Percentiles rank a stretch among this genome's conserved stretches.
These are phyloP conservation scores for Antheraea assamensis DNA, from an alignment of 2,888 invertebrate species.

Conservation along the genomic window DNA sequence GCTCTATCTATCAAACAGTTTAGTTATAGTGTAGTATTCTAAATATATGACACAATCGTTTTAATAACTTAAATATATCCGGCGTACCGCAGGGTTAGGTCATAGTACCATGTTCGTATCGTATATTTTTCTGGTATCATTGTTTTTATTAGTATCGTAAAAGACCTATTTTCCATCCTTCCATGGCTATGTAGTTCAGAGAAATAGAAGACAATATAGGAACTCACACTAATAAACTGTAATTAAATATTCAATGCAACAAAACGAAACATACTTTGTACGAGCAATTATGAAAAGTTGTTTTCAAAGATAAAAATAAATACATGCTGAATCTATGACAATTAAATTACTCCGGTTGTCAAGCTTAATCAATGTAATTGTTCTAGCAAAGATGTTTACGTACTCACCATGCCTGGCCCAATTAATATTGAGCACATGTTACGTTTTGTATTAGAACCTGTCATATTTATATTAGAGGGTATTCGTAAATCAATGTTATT, in stretches of 20 bases:
- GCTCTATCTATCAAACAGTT: background rate
- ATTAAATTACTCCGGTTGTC: conserved; percentile 8
- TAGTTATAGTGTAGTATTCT: background rate
- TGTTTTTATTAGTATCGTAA: background rate
- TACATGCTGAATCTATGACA: background rate
- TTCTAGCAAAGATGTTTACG: conserved; percentile 6
- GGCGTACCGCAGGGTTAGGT: background rate
- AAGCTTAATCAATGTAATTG: conserved; percentile 6
- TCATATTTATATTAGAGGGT: background rate
- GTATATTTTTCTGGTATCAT: background rate
- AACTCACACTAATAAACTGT: background rate
- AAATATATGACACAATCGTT: background rate
- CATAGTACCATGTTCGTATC: background rate
- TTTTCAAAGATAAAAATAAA: background rate
- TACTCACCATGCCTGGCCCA: conserved; percentile 11
- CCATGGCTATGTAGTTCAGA: background rate
- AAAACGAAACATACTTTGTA: background rate
- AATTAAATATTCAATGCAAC: background rate
- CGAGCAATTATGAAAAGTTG: background rate
- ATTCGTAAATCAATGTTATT: background rate
- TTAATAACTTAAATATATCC: background rate
- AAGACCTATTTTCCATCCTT: background rate
- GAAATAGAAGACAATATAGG: background rate
- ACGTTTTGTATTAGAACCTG: background rate
- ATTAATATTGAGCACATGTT: background rate